Evolutionary conservation across 2,888 invertebrate genomes (phyloP).

Genomic region (Craniophora ligustri): DNA sequence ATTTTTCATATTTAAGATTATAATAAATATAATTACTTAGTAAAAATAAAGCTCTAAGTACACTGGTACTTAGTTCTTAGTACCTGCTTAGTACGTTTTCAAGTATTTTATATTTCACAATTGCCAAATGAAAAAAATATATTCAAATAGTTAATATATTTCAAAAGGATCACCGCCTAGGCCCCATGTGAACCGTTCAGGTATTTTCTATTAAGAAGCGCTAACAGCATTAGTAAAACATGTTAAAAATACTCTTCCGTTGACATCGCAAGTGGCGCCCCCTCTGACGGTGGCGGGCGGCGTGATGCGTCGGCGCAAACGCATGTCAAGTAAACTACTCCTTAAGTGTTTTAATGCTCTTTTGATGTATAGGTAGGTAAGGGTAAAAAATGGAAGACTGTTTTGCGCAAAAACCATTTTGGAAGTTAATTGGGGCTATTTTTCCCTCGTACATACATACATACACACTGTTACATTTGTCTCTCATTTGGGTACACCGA

Average conservation of each 20-base stretch:
- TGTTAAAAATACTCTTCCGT: conserved; percentile 77
- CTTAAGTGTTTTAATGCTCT: neutral
- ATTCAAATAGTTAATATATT: no score
- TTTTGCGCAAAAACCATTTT: neutral
- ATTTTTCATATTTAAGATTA: no score
- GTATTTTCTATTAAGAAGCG: conserved; percentile 70
- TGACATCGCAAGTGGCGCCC: conserved; percentile 68
- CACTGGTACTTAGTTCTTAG: no score
- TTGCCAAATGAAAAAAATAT: no score
- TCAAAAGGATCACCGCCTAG: neutral
- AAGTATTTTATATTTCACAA: no score
- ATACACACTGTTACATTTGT: no score
- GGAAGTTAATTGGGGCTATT: no score
- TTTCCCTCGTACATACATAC: no score
- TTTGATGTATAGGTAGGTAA: neutral
- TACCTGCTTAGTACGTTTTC: no score
- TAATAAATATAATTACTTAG: no score
- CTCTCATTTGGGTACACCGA: no score
- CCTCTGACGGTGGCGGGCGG: conserved; percentile 1
- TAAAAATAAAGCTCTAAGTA: no score
- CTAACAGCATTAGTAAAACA: conserved; percentile 76
- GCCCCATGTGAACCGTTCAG: conserved; percentile 63
- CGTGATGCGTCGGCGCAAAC: conserved; percentile 30
- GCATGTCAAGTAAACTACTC: neutral
- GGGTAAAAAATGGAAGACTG: neutral